Base-by-base conservation (phyloP, 2,797 vertebrate species). In the Spondyliosoma cantharus region DNA sequence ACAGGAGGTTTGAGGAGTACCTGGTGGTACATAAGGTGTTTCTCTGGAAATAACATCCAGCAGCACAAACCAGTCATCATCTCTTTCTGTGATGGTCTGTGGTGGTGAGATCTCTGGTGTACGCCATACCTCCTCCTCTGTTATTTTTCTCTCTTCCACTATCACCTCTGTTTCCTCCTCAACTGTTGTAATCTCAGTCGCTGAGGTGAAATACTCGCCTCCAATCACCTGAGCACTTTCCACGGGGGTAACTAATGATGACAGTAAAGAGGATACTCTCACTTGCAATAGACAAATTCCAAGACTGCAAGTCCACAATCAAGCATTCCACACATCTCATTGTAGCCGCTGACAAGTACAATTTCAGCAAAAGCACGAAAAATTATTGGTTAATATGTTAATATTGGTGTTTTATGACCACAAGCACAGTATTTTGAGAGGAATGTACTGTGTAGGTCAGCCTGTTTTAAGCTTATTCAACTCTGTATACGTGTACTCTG, bases 31-130 rank as follows among this genome's bases (percentile, higher is more conserved):
- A 25, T 67, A 85, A 25, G 62, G 0, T 0, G 60, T 71, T 76
- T 84, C 53, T 89, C 52, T 86, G 61, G 85, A 78, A 81, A 79
- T 25, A 53, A 70, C 67, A 57, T 83, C 89, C 76, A 92, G 76
- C 84, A 90, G 54, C 69, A 89, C 50, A 87, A 91, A 93, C 93
- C 93, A 94, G 72, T 92, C 90, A 78, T 92, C 91, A 0, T 77
- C 83, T 80, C 68, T 84, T 58, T 81, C 82, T 64, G 48, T 52
- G 25, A 64, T 1, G 32, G 57, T 11, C 37, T 67, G 80, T 6
- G 45, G 57, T 14, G 61, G 65, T 0, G 61, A 24, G 32, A 78
- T 79, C 13, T 60, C 71, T 27, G 71, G 42, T 2, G 13, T 2
- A 25, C 0, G 19, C 70, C 32, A 57, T 9, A 29, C 11, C 46